Conservation (phyloP, 1,140 invertebrate species). For the Drosophila ficusphila region DNA sequence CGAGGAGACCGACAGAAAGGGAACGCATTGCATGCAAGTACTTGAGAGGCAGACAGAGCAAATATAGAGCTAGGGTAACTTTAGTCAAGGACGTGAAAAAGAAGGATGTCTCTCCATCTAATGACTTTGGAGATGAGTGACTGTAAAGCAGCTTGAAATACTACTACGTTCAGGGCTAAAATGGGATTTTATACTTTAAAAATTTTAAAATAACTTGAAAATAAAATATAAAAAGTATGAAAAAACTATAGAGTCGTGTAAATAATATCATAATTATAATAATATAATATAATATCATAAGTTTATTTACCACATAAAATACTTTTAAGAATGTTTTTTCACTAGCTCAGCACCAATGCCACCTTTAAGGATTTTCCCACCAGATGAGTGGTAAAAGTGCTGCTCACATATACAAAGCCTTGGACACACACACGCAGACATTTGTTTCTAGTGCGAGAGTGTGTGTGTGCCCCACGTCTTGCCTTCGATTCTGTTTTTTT, state of each 20-base stretch:
- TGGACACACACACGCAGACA: conserved; percentile 36
- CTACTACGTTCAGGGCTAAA: no score
- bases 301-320: no score
- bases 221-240: no score
- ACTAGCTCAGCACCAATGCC: conserved; percentile 15
- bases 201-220: no score
- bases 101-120: conserved; percentile 14
- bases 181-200: no score
- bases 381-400: conserved; percentile 65
- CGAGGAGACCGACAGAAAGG: conserved; percentile 2
- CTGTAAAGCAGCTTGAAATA: background rate
- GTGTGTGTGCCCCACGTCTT: conserved; percentile 12
- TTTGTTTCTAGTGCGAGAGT: conserved; percentile 47
- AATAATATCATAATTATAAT: no score
- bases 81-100: conserved; percentile 53
- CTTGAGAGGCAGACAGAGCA: conserved; percentile 68
- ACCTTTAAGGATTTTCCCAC: conserved; percentile 27
- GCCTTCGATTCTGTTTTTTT: conserved; percentile 23
- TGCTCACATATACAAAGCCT: conserved; percentile 29
- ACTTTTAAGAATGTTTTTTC: no score
- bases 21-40: conserved; percentile 55
- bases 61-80: conserved; percentile 45
- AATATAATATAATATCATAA: no score
- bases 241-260: no score
- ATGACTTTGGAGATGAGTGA: background rate